Evolutionary conservation across 2,113 vertebrate species (phyloP), one percentile per base, ranked within the genome.

Genomic region (Trichechus manatus): DNA sequence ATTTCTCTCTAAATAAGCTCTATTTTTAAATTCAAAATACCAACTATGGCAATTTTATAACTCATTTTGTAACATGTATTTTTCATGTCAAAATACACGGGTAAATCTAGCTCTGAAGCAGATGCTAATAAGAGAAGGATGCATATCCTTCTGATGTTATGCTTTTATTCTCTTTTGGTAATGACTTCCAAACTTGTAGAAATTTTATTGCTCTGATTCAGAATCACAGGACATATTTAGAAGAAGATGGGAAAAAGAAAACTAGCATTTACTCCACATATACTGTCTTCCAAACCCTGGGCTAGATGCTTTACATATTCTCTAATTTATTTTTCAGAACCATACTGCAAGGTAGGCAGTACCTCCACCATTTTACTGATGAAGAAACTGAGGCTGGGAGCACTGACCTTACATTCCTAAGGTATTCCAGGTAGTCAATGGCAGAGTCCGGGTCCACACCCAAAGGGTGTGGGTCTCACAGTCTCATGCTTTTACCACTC

Each of bases 1-100:
- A 56, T 86, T 86, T 50, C 36, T 72, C 39, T 39, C 39, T 68
- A 93, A 81, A 68, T 47, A 88, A 95, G 11, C 22, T 93, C 39
- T 7, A 31, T 20, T 61, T 78, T 78, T 83, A 47, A 47, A 70
- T 53, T 92, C 44, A 89, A 89, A 84, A 89, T 64, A 85, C 7
- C 31, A 96, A 39, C 63, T 68, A 13, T 81, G 27, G 39, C 75
- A 80, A 77, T 95, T 91, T 91, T 70, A 66, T 63, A 81, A 93
- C 23, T 66, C 75, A 89, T 47, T 50, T 83, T 88, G 42, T 3
- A 13, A 44, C 61, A 83, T 64, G 36, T 53, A 78, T n/a, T 87
- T 91, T 88, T 83, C 44, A 44, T 72, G 47, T 79, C 42, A 84
- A 66, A 94, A 59, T 25, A 56, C 3, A 36, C 5, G 64, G n/a